Evolutionary conservation across 2,113 vertebrate species (phyloP).

Genomic region (Bambusicola thoracicus): DNA sequence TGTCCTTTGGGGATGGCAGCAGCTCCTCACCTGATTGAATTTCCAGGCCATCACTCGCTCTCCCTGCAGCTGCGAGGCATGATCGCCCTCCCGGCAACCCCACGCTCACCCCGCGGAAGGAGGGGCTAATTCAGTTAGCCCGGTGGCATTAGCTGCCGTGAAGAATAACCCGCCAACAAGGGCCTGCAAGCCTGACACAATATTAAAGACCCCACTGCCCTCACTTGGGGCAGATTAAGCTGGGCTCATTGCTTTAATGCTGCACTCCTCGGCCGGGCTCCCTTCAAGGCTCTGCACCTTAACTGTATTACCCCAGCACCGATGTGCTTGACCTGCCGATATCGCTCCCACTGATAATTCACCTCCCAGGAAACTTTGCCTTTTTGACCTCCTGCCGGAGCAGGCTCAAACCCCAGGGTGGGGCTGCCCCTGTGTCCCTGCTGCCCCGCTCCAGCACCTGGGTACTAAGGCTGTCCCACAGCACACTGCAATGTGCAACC

Average conservation of each 20-base stretch:
- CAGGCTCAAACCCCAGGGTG: constrained; percentile 47
- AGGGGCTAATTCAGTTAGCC: constrained; percentile 92
- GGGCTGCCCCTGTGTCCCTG: constrained; percentile 18
- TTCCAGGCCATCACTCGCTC: constrained; percentile 76
- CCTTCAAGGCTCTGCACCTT: constrained; percentile 81
- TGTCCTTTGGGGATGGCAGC: constrained; percentile 57
- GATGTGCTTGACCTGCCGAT: constrained; percentile 79
- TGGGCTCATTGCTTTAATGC: constrained; percentile 87
- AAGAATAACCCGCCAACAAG: constrained; percentile 83
- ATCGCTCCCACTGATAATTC: constrained; percentile 85
- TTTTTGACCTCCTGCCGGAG: constrained; percentile 85
- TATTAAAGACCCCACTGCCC: constrained; percentile 86
- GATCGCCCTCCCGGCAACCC: constrained; percentile 87
- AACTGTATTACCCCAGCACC: constrained; percentile 88
- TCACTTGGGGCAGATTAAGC: constrained; percentile 90
- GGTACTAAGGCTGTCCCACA: not conserved
- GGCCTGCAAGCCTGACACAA: constrained; percentile 79
- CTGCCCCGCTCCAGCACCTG: not conserved
- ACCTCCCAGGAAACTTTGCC: constrained; percentile 90
- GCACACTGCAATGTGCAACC: not conserved
- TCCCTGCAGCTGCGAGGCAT: constrained; percentile 82
- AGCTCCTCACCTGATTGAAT: constrained; percentile 84
- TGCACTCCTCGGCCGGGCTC: constrained; percentile 72
- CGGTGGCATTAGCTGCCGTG: constrained; percentile 85
- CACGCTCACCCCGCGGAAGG: constrained; percentile 79